Conservation (phyloP, 2,797 vertebrate species). For the Holocentrus rufus region DNA sequence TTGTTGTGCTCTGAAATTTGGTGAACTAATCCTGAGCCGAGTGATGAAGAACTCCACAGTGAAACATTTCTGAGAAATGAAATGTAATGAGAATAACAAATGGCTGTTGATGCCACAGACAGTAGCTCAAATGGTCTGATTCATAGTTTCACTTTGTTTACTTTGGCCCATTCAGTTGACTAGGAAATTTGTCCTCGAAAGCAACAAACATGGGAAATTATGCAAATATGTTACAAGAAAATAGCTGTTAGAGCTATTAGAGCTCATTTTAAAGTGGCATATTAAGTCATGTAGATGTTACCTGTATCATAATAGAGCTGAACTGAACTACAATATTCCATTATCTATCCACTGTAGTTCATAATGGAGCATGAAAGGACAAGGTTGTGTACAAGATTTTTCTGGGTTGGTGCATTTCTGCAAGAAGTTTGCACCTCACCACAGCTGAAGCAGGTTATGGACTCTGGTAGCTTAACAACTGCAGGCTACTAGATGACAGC, state of each 20-base stretch:
- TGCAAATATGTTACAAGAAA: constrained; percentile 3
- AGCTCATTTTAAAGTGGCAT: not conserved
- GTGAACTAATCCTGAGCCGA: not conserved
- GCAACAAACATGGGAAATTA: not conserved
- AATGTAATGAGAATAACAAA: not conserved
- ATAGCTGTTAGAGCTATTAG: not conserved
- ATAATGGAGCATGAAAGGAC: not conserved
- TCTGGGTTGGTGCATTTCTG: not conserved
- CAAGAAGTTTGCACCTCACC: not conserved
- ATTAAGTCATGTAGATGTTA: not conserved
- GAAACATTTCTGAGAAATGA: constrained; percentile 31
- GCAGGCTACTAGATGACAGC: too few relatives aligned
- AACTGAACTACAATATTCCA: not conserved
- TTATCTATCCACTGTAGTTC: not conserved
- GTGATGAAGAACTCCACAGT: not conserved
- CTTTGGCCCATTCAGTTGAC: not conserved
- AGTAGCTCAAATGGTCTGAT: not conserved
- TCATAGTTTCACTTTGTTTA: not conserved
- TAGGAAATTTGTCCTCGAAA: not conserved
- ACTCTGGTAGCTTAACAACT: not conserved
- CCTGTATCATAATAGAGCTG: not conserved
- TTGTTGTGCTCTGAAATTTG: constrained; percentile 38
- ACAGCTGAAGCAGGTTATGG: not conserved
- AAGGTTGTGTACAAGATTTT: not conserved
- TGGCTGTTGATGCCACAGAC: not conserved